Percentiles rank a stretch among this genome's conserved stretches.
Evolutionary conservation across 2,888 invertebrate species (phyloP).

Genomic region (Lithodes maja): DNA sequence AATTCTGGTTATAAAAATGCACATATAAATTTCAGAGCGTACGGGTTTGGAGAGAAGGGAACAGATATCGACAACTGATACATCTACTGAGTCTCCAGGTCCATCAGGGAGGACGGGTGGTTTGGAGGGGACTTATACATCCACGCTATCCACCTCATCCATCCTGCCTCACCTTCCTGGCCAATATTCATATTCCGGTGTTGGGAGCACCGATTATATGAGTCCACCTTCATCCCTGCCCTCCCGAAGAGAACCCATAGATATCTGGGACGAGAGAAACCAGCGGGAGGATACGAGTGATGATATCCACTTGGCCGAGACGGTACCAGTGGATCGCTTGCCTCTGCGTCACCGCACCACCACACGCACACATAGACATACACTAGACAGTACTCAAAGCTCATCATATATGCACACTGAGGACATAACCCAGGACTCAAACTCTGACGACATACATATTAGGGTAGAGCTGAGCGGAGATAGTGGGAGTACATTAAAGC

Average conservation of each 20-base stretch:
- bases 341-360: not conserved
- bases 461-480: slow-evolving; percentile 22
- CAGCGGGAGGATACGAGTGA: not conserved
- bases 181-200: not conserved
- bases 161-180: not conserved
- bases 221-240: not conserved
- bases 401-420: not conserved
- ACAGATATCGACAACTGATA: too few relatives aligned
- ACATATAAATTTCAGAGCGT: too few relatives aligned
- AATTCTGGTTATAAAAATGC: too few relatives aligned
- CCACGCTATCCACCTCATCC: not conserved
- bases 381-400: too few relatives aligned
- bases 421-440: not conserved
- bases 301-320: slow-evolving; percentile 34
- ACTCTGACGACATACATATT: slow-evolving; percentile 27
- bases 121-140: not conserved
- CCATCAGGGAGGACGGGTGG: too few relatives aligned
- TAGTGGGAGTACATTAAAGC: slow-evolving; percentile 4
- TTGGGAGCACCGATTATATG: not conserved
- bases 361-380: too few relatives aligned
- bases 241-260: not conserved
- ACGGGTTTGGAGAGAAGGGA: too few relatives aligned
- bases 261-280: not conserved
- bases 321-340: slow-evolving; percentile 30
- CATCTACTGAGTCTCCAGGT: too few relatives aligned